Percentiles rank a stretch among this genome's conserved stretches.
These are phyloP conservation scores for Dusona sp. DNA, from an alignment of 2,888 invertebrate species.

Conservation along the genomic window DNA sequence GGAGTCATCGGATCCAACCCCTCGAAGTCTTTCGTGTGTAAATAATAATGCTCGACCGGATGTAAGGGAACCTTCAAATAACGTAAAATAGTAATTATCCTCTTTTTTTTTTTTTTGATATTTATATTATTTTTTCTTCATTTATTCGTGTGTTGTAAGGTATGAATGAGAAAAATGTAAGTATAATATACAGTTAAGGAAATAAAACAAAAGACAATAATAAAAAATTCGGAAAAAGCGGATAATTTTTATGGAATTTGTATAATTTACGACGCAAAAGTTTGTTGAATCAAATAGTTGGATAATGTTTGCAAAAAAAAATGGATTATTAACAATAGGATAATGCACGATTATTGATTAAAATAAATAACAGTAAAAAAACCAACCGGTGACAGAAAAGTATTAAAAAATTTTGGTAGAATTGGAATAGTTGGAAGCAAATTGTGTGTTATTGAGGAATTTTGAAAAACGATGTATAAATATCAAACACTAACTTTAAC, in stretches of 20 bases:
- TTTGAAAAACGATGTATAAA: background rate
- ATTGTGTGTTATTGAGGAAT: slow-evolving; percentile 4
- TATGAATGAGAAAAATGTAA: too few relatives aligned
- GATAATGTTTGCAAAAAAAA: too few relatives aligned
- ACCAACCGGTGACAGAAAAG: background rate
- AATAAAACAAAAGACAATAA: too few relatives aligned
- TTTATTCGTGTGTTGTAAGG: background rate
- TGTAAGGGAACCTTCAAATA: slow-evolving; percentile 90
- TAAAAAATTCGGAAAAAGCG: too few relatives aligned
- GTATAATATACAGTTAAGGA: too few relatives aligned
- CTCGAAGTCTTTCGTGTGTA: slow-evolving; percentile 93
- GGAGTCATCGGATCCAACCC: slow-evolving; percentile 93
- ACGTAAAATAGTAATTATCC: background rate
- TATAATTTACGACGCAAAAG: too few relatives aligned
- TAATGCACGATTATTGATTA: too few relatives aligned
- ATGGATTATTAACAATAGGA: too few relatives aligned
- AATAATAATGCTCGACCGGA: slow-evolving; percentile 96
- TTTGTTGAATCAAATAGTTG: too few relatives aligned
- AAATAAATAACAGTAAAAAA: background rate
- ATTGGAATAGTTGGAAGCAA: background rate
- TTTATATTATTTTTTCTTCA: background rate
- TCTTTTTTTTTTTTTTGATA: background rate
- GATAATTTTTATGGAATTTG: too few relatives aligned
- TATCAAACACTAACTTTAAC: slow-evolving; percentile 87
- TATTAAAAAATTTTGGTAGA: background rate